Percentiles rank a stretch among this genome's conserved stretches.
These are phyloP conservation scores for Vimba vimba DNA, from an alignment of 2,113 vertebrate genomes.

Conservation along the genomic window DNA sequence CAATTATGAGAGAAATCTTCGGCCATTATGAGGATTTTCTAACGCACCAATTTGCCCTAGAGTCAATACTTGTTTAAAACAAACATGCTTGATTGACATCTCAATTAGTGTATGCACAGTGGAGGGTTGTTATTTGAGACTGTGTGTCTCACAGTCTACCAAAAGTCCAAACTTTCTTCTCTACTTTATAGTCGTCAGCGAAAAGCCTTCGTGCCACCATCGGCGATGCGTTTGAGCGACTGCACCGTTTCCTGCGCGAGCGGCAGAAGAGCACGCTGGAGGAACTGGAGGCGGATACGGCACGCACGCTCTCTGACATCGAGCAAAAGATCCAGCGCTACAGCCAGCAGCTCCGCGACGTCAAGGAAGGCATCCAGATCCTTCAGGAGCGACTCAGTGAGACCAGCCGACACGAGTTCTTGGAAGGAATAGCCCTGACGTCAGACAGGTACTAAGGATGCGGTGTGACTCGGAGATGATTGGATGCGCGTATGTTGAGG, in stretches of 20 bases:
- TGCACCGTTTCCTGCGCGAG: conserved; percentile 92
- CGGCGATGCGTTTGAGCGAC: conserved; percentile 89
- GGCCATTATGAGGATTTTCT: neutral
- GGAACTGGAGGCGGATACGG: conserved; percentile 94
- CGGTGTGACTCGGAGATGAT: neutral
- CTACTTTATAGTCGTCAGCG: conserved; percentile 84
- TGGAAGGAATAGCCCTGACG: conserved; percentile 87
- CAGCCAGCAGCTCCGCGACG: conserved; percentile 94
- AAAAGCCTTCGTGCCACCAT: conserved; percentile 93
- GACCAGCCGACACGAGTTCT: conserved; percentile 85
- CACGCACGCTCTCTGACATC: conserved; percentile 89
- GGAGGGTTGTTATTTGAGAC: neutral
- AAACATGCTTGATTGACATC: neutral
- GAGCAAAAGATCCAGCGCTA: conserved; percentile 98
- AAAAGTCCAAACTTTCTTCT: neutral
- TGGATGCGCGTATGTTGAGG: conserved; percentile 15
- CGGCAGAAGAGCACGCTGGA: conserved; percentile 98
- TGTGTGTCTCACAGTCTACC: too few relatives aligned
- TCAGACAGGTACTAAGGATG: conserved; percentile 82
- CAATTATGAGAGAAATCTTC: too few relatives aligned
- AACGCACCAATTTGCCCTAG: neutral
- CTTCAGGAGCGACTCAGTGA: conserved; percentile 92
- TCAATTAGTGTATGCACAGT: neutral
- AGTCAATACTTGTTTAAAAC: neutral
- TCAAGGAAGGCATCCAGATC: conserved; percentile 95